Evolutionary conservation across 1,140 invertebrate genomes (phyloP).

Genomic region (Rhynchophorus ferrugineus): DNA sequence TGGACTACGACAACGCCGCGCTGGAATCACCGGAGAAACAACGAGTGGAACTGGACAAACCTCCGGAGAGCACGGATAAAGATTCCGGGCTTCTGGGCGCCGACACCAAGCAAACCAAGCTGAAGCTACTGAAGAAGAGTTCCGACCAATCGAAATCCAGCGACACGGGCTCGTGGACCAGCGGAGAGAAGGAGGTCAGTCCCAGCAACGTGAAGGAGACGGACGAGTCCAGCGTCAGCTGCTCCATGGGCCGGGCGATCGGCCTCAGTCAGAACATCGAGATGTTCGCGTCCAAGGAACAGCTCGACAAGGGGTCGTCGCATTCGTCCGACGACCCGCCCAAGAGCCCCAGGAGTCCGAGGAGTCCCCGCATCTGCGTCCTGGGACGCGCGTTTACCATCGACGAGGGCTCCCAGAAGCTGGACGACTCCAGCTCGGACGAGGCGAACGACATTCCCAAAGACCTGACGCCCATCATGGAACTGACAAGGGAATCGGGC

Average conservation of each 20-base stretch:
- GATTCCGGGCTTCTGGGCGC: constrained; percentile 40
- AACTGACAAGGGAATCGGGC: constrained; percentile 17
- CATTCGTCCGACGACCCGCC: constrained; percentile 31
- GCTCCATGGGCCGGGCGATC: constrained; percentile 65
- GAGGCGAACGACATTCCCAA: constrained; percentile 34
- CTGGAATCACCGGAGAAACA: constrained; percentile 37
- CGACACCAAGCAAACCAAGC: constrained; percentile 38
- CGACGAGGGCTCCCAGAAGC: constrained; percentile 35
- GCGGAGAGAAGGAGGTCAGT: constrained; percentile 47
- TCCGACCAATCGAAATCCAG: constrained; percentile 58
- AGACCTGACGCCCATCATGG: constrained; percentile 33
- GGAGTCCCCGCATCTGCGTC: constrained; percentile 37
- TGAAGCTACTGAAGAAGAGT: constrained; percentile 50
- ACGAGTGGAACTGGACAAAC: constrained; percentile 39
- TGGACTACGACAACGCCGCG: constrained; percentile 39
- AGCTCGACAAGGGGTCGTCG: constrained; percentile 35
- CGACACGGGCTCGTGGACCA: constrained; percentile 50
- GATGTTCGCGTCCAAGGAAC: constrained; percentile 41
- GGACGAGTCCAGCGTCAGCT: constrained; percentile 70
- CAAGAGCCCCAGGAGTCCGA: constrained; percentile 36
- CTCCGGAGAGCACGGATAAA: constrained; percentile 35
- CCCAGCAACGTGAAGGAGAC: constrained; percentile 51
- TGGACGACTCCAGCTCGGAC: constrained; percentile 38
- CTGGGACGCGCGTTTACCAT: constrained; percentile 39
- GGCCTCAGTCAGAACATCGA: constrained; percentile 67